Percentiles rank a stretch among this genome's conserved stretches.
Evolutionary conservation across 2,113 vertebrate species (phyloP).

Genomic region (Equus quagga): DNA sequence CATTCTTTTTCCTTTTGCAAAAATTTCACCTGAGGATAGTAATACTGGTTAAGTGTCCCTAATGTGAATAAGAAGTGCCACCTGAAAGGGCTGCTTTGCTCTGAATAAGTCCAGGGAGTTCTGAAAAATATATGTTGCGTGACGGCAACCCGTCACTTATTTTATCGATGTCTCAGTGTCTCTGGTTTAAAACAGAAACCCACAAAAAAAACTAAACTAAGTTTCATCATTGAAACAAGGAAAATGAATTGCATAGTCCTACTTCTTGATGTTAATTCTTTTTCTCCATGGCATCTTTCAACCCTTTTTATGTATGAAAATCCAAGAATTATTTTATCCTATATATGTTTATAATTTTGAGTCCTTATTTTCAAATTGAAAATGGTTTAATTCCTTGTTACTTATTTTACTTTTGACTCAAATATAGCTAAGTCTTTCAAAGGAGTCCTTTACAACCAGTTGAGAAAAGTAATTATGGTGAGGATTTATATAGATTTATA

Average conservation of each 20-base stretch:
- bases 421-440: neutral
- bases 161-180: neutral
- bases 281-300: neutral
- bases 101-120: neutral
- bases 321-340: neutral
- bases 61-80: neutral
- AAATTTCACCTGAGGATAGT: neutral
- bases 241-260: neutral
- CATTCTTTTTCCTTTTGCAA: neutral
- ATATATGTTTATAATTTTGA: neutral
- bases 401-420: neutral
- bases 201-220: constrained; percentile 11
- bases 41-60: too few relatives aligned
- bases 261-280: neutral
- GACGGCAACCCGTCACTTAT: neutral
- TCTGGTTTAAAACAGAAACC: neutral
- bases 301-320: neutral
- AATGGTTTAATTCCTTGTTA: neutral
- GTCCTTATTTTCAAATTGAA: constrained; percentile 32
- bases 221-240: neutral
- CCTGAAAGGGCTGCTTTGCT: neutral
- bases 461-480: neutral
- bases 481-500: neutral
- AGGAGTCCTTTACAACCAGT: neutral
- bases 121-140: neutral